Evolutionary conservation across 2,113 vertebrate genomes (phyloP).

Genomic region (Myrmecobius fasciatus): DNA sequence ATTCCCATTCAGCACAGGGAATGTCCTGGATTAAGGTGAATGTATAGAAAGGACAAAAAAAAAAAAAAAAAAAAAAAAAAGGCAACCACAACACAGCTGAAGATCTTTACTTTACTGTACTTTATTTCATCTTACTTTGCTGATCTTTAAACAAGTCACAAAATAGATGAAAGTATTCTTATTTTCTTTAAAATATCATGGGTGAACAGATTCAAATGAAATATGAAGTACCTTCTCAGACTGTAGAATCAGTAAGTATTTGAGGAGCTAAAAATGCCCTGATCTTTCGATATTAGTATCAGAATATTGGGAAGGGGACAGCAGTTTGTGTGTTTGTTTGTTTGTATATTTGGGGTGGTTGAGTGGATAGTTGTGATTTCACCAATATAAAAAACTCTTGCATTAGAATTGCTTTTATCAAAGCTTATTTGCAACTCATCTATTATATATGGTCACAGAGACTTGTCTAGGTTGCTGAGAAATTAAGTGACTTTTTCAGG

Average conservation of each 20-base stretch:
- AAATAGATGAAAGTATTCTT: slow-evolving; percentile 37
- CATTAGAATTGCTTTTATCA: not conserved
- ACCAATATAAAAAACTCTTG: not conserved
- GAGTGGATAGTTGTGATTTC: not conserved
- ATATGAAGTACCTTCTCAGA: not conserved
- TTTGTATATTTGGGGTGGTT: not conserved
- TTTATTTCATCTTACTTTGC: not conserved
- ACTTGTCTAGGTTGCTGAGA: not conserved
- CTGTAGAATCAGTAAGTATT: slow-evolving; percentile 8
- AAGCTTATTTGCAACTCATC: not conserved
- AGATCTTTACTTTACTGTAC: too few relatives aligned
- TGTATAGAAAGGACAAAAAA: slow-evolving; percentile 35
- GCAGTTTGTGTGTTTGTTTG: too few relatives aligned
- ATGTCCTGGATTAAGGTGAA: slow-evolving; percentile 53
- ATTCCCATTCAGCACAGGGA: slow-evolving; percentile 63
- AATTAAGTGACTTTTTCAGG: not conserved
- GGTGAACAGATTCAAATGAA: not conserved
- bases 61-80: too few relatives aligned
- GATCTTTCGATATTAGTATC: slow-evolving; percentile 21
- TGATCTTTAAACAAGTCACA: slow-evolving; percentile 44
- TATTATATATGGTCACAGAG: not conserved
- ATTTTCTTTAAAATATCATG: slow-evolving; percentile 25
- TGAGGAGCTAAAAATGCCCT: not conserved
- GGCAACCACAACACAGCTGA: too few relatives aligned
- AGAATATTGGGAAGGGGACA: not conserved